Base-by-base conservation (phyloP, 1,140 invertebrate species). In the Drosophila sulfurigaster region DNA sequence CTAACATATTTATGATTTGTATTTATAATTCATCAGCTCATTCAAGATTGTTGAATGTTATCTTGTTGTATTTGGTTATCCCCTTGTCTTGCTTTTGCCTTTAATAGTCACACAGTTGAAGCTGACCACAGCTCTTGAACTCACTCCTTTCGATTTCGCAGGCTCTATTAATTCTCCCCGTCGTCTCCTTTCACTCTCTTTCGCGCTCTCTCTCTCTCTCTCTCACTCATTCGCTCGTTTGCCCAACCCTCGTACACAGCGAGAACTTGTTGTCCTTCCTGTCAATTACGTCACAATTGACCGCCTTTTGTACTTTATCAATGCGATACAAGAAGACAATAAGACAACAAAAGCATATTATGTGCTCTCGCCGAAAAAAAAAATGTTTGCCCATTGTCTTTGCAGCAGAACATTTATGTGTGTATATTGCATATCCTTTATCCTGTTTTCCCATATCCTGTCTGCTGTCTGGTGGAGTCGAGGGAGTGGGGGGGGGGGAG, bases 261-360 rank as follows among this genome's bases (percentile, higher is more conserved):
- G 0, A 52, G 13, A 54, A 51, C 56, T 49, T 59, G 78, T 54
- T 54, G 51, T 54, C 41, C 59, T 75, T 75, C 78, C 58, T 60
- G 54, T 71, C 75, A 70, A 80, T 80, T 80, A 75, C 78, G 56
- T 51, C 72, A 67, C 75, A 70, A 64, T 62, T 69, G 65, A 70
- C 71, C 65, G 79, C 74, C 71, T 80, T 79, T 80, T 80, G 65
- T 38, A 20, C 8, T 8, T 64, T 64, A 62, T 65, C 78, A 62
- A 62, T 30, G 35, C 43, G 32, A 16, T 38, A 38, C 3, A 38
- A 15, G 30, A 57, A 38, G 35, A 20, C 38, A 38, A 57, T 32
- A 57, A 20, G 20, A 11, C 38, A 38, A 57, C 32, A 41, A 57
- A 41, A 41, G 54, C 35, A 57, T 32, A 41, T 57, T 57, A 57